Conservation (phyloP, 2,888 invertebrate genomes). For the Gonocerus acuteangulatus region DNA sequence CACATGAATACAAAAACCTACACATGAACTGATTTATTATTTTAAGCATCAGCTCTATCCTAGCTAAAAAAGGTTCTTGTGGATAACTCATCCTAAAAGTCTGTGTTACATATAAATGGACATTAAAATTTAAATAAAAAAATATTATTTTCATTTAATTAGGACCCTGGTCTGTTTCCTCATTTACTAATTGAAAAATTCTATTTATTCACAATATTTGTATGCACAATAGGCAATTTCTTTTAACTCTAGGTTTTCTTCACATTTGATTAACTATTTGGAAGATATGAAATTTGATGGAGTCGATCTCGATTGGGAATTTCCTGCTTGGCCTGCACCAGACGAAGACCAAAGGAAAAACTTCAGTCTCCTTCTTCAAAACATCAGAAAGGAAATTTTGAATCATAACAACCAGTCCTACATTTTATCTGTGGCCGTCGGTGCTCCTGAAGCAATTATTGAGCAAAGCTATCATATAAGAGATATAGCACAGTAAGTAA, state of each 20-base stretch:
- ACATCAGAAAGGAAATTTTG: conserved; percentile 4
- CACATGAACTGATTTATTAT: no score
- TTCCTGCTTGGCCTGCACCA: conserved; percentile 55
- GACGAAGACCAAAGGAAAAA: conserved; percentile 57
- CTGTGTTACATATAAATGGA: no score
- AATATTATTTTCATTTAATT: no score
- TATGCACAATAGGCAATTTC: no score
- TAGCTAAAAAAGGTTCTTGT: no score
- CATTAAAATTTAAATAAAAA: no score
- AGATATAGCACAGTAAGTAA: conserved; percentile 62
- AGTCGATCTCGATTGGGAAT: conserved; percentile 80
- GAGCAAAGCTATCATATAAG: conserved; percentile 69
- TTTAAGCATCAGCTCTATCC: no score
- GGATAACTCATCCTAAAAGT: no score
- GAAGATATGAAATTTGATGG: conserved; percentile 56
- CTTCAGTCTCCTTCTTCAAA: conserved; percentile 61
- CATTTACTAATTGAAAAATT: no score
- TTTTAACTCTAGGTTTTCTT: conserved; percentile 54
- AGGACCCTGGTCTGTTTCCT: no score
- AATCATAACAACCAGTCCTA: conserved; percentile 47
- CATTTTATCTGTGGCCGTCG: conserved; percentile 68
- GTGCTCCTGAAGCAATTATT: conserved; percentile 67
- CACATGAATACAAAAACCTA: no score
- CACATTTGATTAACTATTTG: conserved; percentile 48
- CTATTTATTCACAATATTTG: no score